Base-by-base conservation (phyloP, 1,140 invertebrate genomes). In the Conus betulinus region DNA sequence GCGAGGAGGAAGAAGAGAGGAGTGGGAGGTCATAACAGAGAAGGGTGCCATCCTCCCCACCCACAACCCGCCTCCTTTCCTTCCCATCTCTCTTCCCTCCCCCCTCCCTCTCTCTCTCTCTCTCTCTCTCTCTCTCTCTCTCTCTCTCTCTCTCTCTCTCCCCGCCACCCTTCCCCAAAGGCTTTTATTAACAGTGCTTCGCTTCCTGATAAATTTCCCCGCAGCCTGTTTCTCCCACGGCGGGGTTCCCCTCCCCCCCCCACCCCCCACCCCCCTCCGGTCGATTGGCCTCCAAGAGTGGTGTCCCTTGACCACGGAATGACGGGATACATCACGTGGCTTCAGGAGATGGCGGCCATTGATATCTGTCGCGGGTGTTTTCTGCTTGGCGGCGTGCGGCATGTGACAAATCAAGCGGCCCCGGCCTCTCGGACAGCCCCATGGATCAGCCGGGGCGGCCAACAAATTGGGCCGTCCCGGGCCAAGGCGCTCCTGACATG, bases 271-370 rank as follows among this genome's bases (percentile, higher is more conserved):
- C 67, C 67, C 13, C 23, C 23, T 71, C 13, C 10, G 51, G 51
- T 81, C 79, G 51, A 81, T 53, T 81, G 27, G 79, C 39, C 79
- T 81, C 5, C 10, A 1, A 81, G 79, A 81, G 79, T 52, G 79
- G 79, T 81, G 79, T 81, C 79, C 79, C 79, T 53, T 81, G 79
- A 52, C 79, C 79, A 81, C 39, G 79, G 79, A 81, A 81, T 81
- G 79, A 53, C 79, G 79, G 79, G 79, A 81, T 81, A 55, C 79
- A 81, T 81, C 79, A 81, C 79, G 79, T 81, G 79, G 52, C 76
- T 79, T 51, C 25, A 23, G 79, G 17, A 51, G 79, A 81, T 51
- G 79, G 79, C 79, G 39, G 51, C 79, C 79, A 81, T 81, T 81
- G 79, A 81, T 81, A 81, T 53, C 51, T 81, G 79, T 81, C 79